Base-by-base conservation (phyloP, 2,888 invertebrate species). In the Nyleta sp. region DNA sequence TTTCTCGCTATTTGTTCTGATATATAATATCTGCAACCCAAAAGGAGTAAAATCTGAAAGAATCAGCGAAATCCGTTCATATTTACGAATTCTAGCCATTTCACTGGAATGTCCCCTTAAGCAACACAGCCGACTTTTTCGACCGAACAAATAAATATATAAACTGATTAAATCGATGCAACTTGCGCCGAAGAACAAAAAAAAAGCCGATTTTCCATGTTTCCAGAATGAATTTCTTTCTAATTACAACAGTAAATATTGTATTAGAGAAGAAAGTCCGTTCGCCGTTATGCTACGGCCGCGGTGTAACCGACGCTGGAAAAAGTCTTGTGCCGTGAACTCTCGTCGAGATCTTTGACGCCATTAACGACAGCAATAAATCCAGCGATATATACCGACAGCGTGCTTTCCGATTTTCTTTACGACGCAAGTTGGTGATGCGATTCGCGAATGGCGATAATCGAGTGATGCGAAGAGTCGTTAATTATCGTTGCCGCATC, bases 391-490 rank as follows among this genome's bases (percentile, higher is more conserved):
- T 75, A 71, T 75, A 71, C 74, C 74, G 67, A 73, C 73, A 65
- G 70, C 80, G 60, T 76, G 68, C 78, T 80, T 73, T 76, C 78
- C 76, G 73, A 77, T 80, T 79, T 78, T 76, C 75, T 73, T 77
- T 81, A 72, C 75, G 80, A 81, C 80, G 72, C 71, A 44, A 78
- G 80, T 77, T 59, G 73, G 74, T 81, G 77, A 77, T 80, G 80
- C 76, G 82, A 85, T 82, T 84, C 81, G 77, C 71, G 81, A 81
- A 81, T 81, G 79, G 81, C 83, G 84, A 83, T 85, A 82, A 84
- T 84, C 83, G 82, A 70, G 77, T 81, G 78, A 82, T 72, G 78
- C 80, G 81, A 79, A 80, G 81, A 81, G 82, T 84, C 84, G 83
- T 84, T 86, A 84, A 84, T 84, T 86, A 85, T 84, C 81, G 79